Conservation (phyloP, 2,888 invertebrate species). For the Acleris cristana region DNA sequence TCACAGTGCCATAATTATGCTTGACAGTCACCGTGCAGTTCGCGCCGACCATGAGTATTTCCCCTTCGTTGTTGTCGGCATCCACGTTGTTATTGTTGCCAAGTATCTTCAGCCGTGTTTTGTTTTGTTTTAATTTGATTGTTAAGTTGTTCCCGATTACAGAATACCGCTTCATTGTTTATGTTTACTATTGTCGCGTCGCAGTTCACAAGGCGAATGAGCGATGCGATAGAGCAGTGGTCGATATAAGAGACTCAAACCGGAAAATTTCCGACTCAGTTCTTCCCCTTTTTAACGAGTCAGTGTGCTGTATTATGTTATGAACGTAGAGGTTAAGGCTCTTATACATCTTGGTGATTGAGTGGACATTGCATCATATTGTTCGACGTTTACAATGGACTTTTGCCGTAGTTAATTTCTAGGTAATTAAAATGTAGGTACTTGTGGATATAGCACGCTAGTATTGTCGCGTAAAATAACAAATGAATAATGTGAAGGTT, state of each 20-base stretch:
- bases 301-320: neutral
- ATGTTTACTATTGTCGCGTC: constrained; percentile 4
- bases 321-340: too few relatives aligned
- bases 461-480: too few relatives aligned
- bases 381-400: too few relatives aligned
- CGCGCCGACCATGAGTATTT: constrained; percentile 52
- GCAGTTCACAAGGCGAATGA: constrained; percentile 12
- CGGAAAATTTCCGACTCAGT: constrained; percentile 17
- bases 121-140: constrained; percentile 54
- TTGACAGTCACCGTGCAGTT: constrained; percentile 51
- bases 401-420: too few relatives aligned
- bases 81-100: constrained; percentile 57
- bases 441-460: too few relatives aligned
- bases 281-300: constrained; percentile 23
- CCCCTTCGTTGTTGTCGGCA: constrained; percentile 53
- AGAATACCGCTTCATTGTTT: constrained; percentile 53
- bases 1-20: constrained; percentile 52
- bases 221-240: neutral
- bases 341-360: too few relatives aligned
- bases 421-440: too few relatives aligned
- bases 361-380: too few relatives aligned
- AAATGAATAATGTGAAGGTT: too few relatives aligned
- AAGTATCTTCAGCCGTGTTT: constrained; percentile 50
- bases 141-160: constrained; percentile 53
- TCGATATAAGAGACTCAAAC: neutral